Evolutionary conservation across 2,113 vertebrate species (phyloP), one percentile per base, ranked within the genome.

Genomic region (Speoplatyrhinus poulsoni): DNA sequence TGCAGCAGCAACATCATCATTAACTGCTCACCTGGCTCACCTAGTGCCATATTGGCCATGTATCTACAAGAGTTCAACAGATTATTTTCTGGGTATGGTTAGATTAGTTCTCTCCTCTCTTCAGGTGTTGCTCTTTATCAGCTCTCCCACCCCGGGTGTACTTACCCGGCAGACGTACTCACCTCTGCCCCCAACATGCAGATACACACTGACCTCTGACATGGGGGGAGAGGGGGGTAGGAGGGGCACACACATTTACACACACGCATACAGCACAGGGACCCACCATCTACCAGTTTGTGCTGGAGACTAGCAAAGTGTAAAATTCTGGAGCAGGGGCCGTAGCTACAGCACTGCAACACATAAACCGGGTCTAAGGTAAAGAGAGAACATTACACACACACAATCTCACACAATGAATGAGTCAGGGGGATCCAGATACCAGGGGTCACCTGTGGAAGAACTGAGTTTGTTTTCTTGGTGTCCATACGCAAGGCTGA

Each of bases 131-230:
- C 9, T 52, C 46, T 61, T 66, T 8, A 0, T 62, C 33, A 49
- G 0, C 46, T 60, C n/a, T 76, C 82, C 82, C 77, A 65, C 3
- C 70, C 66, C 74, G 59, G 62, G 47, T 80, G 83, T 88, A 92
- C 88, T 91, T 87, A 90, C 88, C 91, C 77, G 69, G 33, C 80
- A 77, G 73, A 73, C 75, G 84, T 89, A 91, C 90, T 91, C 87
- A 92, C 90, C 87, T 84, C 87, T 79, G 85, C 80, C 82, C 81
- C 74, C 86, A 84, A 79, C 62, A 88, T 72, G 89, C 68, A 83
- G 84, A 85, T 49, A 86, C 74, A 91, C 78, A 92, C 77, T 83
- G 82, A 90, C 87, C 49, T 67, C 83, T 85, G 88, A 91, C 86
- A 90, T 55, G 57, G 73, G 75, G 85, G 69, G 85, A 62, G 79